A percentile compares a stretch with the other conserved stretches of the same genome.
These are phyloP conservation scores for Calosoma granatense DNA, from an alignment of 1,140 invertebrate genomes.

Conservation along the genomic window DNA sequence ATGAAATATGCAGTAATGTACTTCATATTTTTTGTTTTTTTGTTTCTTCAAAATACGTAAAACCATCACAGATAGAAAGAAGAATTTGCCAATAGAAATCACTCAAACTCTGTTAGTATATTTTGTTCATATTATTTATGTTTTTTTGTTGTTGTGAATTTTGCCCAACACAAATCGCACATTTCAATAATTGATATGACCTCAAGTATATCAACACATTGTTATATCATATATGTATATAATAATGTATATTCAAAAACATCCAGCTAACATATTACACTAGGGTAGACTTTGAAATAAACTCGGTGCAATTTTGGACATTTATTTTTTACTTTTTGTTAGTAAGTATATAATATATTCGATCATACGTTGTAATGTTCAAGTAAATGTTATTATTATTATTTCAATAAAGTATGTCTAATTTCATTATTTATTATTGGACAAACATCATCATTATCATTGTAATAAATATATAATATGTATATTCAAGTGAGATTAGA, in stretches of 20 bases:
- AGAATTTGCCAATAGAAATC: not conserved
- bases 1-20: not conserved
- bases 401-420: no score
- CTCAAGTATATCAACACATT: slow-evolving; percentile 33
- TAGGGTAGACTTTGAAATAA: not conserved
- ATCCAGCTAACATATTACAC: slow-evolving; percentile 26
- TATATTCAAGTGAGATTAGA: no score
- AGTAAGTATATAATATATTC: no score
- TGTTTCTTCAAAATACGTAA: not conserved
- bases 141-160: slow-evolving; percentile 14
- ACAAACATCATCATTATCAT: no score
- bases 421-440: no score
- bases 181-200: slow-evolving; percentile 29
- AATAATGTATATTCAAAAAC: slow-evolving; percentile 36
- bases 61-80: slow-evolving; percentile 3
- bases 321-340: no score
- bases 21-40: no score
- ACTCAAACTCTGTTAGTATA: no score
- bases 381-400: no score
- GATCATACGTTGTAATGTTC: no score
- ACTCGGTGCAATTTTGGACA: not conserved
- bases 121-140: not conserved
- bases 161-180: slow-evolving; percentile 30
- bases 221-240: slow-evolving; percentile 30
- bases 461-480: no score